Base-by-base conservation (phyloP, 1,140 invertebrate genomes). In the Pemphigus obesinymphae region DNA sequence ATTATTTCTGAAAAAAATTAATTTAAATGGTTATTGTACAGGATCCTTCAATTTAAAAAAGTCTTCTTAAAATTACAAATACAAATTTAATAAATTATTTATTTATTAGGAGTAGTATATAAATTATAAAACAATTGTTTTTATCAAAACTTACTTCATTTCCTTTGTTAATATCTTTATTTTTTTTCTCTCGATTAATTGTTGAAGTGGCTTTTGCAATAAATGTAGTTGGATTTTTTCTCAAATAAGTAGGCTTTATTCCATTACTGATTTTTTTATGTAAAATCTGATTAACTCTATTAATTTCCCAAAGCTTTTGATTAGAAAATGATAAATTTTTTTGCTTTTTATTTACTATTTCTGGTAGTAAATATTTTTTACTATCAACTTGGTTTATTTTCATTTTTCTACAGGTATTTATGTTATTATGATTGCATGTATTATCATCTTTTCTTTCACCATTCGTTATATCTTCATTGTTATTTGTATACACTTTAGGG, bases 321-420 rank as follows among this genome's bases (percentile, higher is more conserved):
- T 68, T 68, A 37, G 63, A 68, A 68, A 68, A 68, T 40, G 63
- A 68, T 68, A 68, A 10, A 15, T 68, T 68, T 37, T 68, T 68
- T 68, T 68, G 63, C 34, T 40, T 68, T 68, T 68, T 40, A 68
- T 40, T 37, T 11, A 7, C 4, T n/a, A 26, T 68, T 68, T 68
- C 37, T 13, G 11, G 1, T 0, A 5, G 63, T 23, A 63, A 7
- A 11, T 63, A 34, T 34, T 20, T 34, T 10, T n/a, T 34, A 23
- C 11, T 11, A 17, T 11, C 7, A 66, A 34, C 8, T 66, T 34
- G 6, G 34, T n/a, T 3, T 20, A 10, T 66, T 66, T 37, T 17
- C 34, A 66, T 13, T 31, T 37, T 20, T 34, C 34, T 68, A 37
- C 8, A 20, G 1, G 2, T 34, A 20, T 34, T 3, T 8, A 3